These are phyloP conservation scores for Sesamia nonagrioides DNA, from an alignment of 1,140 invertebrate genomes.

Conservation along the genomic window DNA sequence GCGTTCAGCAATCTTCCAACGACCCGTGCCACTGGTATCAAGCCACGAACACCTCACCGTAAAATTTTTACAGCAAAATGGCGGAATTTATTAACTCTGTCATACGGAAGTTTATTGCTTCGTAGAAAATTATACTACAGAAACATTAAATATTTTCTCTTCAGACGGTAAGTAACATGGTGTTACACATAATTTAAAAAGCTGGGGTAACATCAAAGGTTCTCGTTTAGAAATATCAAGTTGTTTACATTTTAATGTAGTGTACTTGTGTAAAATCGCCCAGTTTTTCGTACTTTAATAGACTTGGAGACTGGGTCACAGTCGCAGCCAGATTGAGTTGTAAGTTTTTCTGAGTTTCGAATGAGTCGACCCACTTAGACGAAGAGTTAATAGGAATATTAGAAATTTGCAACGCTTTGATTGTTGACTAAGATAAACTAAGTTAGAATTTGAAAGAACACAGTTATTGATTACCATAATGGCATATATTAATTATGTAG, in stretches of 20 bases:
- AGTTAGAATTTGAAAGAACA: not conserved
- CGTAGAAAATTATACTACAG: not conserved
- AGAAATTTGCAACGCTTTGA: no score
- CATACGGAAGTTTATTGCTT: not conserved
- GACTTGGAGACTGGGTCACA: not conserved
- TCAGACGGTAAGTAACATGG: slow-evolving; percentile 7
- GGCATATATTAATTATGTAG: not conserved
- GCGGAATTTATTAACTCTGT: not conserved
- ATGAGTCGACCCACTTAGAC: not conserved
- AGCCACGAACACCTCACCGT: no score
- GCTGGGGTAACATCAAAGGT: not conserved
- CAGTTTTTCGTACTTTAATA: slow-evolving; percentile 13
- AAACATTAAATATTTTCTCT: slow-evolving; percentile 8
- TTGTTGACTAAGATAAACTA: not conserved
- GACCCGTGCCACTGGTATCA: no score
- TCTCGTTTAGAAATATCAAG: not conserved
- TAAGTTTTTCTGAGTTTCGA: slow-evolving; percentile 7
- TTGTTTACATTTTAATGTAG: slow-evolving; percentile 1
- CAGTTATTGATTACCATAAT: no score
- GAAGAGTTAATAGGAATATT: not conserved
- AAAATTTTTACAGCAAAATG: not conserved
- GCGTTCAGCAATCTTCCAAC: no score
- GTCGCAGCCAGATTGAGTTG: not conserved
- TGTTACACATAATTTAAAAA: slow-evolving; percentile 12
- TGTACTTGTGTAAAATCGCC: slow-evolving; percentile 1